phyloP scores from a whole-genome alignment of 2,888 invertebrate species.

The Clostera curtula region DNA sequence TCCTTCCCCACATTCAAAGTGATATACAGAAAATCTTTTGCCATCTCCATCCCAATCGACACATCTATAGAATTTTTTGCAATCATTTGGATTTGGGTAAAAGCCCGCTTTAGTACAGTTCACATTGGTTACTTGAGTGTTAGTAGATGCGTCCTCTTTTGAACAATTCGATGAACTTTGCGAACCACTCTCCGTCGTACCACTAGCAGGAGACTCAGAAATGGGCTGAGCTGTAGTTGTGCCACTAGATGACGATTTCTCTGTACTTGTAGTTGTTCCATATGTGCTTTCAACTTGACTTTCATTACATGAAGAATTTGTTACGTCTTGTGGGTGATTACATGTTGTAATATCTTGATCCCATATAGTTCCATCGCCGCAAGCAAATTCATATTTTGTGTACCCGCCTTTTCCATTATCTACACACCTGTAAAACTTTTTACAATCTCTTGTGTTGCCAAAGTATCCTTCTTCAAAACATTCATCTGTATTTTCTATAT shows the following conservation, averaged over 20 bases:
- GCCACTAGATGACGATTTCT: constrained; percentile 4
- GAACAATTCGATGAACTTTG: constrained; percentile 33
- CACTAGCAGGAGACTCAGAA: constrained; percentile 16
- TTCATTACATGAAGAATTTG: constrained; percentile 44
- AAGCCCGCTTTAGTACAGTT: constrained; percentile 76
- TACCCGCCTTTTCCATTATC: constrained; percentile 75
- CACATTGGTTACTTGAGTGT: constrained; percentile 35
- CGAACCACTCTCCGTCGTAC: constrained; percentile 26
- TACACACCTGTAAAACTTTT: constrained; percentile 81
- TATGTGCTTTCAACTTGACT: constrained; percentile 17
- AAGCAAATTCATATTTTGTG: constrained; percentile 77
- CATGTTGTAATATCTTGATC: constrained; percentile 70
- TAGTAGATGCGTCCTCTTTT: constrained; percentile 34
- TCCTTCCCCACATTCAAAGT: constrained; percentile 80
- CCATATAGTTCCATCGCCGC: constrained; percentile 83
- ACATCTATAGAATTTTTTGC: constrained; percentile 80
- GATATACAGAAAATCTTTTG: constrained; percentile 74
- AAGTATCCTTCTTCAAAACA: constrained; percentile 78
- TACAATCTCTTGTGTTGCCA: constrained; percentile 75
- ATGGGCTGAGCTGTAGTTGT: constrained; percentile 5
- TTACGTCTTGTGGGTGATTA: constrained; percentile 60
- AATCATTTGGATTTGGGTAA: constrained; percentile 75
- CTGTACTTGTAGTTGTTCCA: constrained; percentile 9
- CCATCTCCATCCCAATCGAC: constrained; percentile 76
- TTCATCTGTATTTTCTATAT: constrained; percentile 25